Percentiles rank a stretch among this genome's conserved stretches.
These are phyloP conservation scores for Pachyseris speciosa DNA, from an alignment of 64 coral and sea anemone genomes.

Conservation along the genomic window DNA sequence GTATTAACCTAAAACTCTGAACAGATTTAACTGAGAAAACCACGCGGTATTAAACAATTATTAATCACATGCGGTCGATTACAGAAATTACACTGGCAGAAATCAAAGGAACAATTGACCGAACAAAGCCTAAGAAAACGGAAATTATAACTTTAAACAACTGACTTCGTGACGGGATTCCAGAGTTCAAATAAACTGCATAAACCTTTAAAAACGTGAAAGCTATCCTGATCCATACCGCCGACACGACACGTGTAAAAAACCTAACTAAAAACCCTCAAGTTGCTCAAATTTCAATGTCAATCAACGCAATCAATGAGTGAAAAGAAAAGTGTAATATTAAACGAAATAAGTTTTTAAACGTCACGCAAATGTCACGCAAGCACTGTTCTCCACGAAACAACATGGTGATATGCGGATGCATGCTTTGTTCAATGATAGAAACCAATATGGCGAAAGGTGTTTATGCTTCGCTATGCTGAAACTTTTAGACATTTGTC, in stretches of 20 bases:
- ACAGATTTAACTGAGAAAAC: background rate
- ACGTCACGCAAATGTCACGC: background rate
- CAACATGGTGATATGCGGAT: no score
- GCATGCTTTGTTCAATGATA: no score
- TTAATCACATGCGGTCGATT: background rate
- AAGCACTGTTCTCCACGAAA: background rate
- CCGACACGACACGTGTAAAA: background rate
- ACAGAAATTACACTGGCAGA: background rate
- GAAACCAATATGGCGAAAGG: no score
- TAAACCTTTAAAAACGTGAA: background rate
- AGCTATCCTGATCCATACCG: background rate
- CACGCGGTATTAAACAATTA: background rate
- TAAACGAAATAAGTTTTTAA: background rate
- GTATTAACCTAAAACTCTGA: background rate
- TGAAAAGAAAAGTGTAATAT: background rate
- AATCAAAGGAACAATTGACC: background rate
- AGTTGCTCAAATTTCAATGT: background rate
- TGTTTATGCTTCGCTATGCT: no score
- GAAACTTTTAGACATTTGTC: no score
- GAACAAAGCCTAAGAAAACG: background rate
- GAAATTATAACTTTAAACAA: background rate
- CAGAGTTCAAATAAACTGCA: background rate
- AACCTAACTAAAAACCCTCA: background rate
- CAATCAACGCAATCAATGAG: background rate
- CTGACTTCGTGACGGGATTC: background rate